Evolutionary conservation across 2,797 vertebrate species (phyloP).

Genomic region (Pseudochirops cupreus): DNA sequence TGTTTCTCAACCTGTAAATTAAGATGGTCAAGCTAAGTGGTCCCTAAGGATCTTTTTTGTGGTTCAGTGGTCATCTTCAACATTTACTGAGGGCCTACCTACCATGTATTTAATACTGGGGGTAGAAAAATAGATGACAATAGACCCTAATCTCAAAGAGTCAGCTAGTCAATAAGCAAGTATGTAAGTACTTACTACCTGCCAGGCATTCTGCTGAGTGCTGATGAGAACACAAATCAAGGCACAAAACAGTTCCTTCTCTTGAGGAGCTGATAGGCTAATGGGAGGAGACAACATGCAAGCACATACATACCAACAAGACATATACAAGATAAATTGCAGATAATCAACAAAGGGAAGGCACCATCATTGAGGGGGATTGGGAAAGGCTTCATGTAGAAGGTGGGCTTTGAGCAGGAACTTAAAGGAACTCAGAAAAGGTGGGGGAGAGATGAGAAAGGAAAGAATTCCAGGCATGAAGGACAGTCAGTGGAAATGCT

Average conservation of each 20-base stretch:
- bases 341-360: neutral
- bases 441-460: neutral
- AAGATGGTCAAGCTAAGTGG: neutral
- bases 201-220: neutral
- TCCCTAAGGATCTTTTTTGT: neutral
- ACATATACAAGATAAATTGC: neutral
- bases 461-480: neutral
- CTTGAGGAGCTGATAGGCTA: neutral
- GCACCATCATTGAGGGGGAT: neutral
- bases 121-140: neutral
- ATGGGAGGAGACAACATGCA: neutral
- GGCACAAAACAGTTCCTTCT: neutral
- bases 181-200: neutral
- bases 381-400: neutral
- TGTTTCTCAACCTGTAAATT: conserved; percentile 3
- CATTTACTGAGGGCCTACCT: neutral
- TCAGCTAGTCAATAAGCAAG: neutral
- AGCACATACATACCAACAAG: neutral
- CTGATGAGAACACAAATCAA: neutral
- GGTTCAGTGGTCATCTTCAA: neutral
- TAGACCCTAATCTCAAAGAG: neutral
- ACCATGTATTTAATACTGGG: neutral
- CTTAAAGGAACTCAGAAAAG: neutral
- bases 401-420: neutral
- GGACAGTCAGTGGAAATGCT: neutral